Evolutionary conservation across 1,140 invertebrate species (phyloP).

Genomic region (Cardiocondyla obscurior): DNA sequence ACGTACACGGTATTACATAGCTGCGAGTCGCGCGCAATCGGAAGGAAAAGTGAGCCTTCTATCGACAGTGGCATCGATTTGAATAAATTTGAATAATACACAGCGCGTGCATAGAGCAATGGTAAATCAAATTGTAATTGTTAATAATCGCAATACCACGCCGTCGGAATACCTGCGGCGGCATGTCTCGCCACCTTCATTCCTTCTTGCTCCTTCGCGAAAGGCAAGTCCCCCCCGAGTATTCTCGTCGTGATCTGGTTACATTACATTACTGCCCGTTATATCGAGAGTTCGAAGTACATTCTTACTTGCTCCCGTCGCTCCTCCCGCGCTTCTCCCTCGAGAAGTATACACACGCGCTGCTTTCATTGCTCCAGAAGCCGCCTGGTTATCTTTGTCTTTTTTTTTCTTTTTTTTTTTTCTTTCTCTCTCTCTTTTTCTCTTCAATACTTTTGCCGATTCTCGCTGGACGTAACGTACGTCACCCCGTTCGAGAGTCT

Average conservation of each 20-base stretch:
- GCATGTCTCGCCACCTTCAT: not conserved
- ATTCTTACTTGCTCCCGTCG: constrained; percentile 67
- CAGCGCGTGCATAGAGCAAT: constrained; percentile 69
- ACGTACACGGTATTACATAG: not conserved
- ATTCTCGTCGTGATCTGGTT: constrained; percentile 77
- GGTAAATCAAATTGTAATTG: constrained; percentile 79
- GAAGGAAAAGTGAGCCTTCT: not conserved
- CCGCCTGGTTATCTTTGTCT: constrained; percentile 15
- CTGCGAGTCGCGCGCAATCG: not conserved
- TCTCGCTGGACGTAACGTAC: constrained; percentile 57
- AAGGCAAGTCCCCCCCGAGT: constrained; percentile 32
- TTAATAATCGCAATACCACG: constrained; percentile 78
- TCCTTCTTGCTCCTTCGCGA: constrained; percentile 39
- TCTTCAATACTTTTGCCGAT: constrained; percentile 30
- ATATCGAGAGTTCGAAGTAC: constrained; percentile 75
- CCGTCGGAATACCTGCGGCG: constrained; percentile 48
- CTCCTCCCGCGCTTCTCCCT: constrained; percentile 29
- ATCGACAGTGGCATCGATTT: constrained; percentile 65
- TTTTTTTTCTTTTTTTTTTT: constrained; percentile 2
- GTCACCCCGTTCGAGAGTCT: constrained; percentile 52
- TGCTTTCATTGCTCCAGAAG: constrained; percentile 41
- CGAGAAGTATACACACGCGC: constrained; percentile 10
- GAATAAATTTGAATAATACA: constrained; percentile 79
- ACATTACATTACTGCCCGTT: constrained; percentile 80
- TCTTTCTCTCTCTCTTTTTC: constrained; percentile 10